Evolutionary conservation across 1,140 invertebrate genomes (phyloP), one percentile per base, ranked within the genome.

Genomic region (Panulirus ornatus): DNA sequence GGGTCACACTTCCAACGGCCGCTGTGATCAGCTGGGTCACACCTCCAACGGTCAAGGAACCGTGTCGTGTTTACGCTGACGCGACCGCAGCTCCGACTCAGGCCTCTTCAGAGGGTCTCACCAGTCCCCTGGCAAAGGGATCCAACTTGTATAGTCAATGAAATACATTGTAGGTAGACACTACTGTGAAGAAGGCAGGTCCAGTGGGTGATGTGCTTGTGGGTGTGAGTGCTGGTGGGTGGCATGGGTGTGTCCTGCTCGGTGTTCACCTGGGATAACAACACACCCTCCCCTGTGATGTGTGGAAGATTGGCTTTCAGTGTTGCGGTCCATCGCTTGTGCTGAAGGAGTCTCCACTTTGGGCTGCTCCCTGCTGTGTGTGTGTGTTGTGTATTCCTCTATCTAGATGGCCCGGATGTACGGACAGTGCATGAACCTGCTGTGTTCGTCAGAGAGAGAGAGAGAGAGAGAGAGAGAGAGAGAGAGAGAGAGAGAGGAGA

Each of bases 401-500:
- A 22, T 2, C 8, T 16, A 27, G 58, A 27, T 11, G 51, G 22
- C 9, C 19, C 2, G 58, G 27, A 70, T 8, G 9, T n/a, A 30
- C 3, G 27, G n/a, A 70, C 36, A 30, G 19, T 36, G 9, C 34
- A 63, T 22, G 30, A 16, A 47, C 54, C 9, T 79, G 76, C 27
- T n/a, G 19, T 9, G n/a, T n/a, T 36, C 38, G 9, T 44, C 3
- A 1, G 14, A 36, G 44, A 79, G 44, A 79, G 44, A 79, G 44
- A 79, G 44, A 79, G 44, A 79, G 44, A 79, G 44, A 79, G 44
- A 82, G n/a, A 82, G 51, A 82, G 27, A 82, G 51, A 82, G 63
- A 82, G 51, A 58, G 38, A 66, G 51, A 82, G 51, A 82, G 51
- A 82, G 70, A 73, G 70, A 27, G 66, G 70, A 36, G 70, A 73